Conservation (phyloP, 2,888 invertebrate species). For the Ommatoiulus sabulosus region DNA sequence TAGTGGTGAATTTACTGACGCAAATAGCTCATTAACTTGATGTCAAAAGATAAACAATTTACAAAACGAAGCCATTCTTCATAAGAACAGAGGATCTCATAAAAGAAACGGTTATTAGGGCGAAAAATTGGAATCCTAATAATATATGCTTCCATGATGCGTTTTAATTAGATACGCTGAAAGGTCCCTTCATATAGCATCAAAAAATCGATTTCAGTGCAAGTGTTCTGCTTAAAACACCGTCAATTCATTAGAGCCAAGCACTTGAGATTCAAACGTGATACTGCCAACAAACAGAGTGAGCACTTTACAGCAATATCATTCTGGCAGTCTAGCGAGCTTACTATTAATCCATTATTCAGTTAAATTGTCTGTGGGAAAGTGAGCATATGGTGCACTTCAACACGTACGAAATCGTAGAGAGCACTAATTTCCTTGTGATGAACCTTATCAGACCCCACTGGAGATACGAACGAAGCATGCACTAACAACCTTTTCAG, state of each 20-base stretch:
- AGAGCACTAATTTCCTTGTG: background rate
- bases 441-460: background rate
- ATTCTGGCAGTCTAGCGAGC: too few species aligned
- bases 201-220: background rate
- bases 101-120: too few species aligned
- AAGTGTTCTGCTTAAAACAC: background rate
- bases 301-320: background rate
- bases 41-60: too few species aligned
- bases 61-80: too few species aligned
- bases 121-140: too few species aligned
- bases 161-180: too few species aligned
- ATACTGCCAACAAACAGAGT: background rate
- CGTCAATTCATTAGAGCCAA: background rate
- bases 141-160: too few species aligned
- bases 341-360: background rate
- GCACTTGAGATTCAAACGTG: background rate
- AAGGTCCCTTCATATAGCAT: too few species aligned
- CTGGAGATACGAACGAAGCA: background rate
- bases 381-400: background rate
- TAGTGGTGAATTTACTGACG: too few species aligned
- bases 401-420: background rate
- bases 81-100: too few species aligned
- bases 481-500: background rate
- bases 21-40: too few species aligned
- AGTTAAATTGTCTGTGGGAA: background rate